Base-by-base conservation (phyloP, 2,888 invertebrate genomes). In the Metacarcinus magister region DNA sequence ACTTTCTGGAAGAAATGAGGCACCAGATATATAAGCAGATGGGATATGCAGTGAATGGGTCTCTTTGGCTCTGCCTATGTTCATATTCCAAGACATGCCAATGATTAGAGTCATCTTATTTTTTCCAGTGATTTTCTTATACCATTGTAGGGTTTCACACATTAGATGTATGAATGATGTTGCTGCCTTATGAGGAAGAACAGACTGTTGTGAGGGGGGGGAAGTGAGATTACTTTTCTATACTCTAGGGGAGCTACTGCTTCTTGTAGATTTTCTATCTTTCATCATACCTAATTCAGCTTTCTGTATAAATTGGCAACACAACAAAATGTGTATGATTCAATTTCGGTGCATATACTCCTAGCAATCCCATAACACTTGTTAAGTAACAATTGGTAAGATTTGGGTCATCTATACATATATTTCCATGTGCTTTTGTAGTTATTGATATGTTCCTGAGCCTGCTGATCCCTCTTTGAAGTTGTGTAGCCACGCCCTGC, bases 361-460 rank as follows among this genome's bases (percentile, higher is more conserved):
- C 10, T 87, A 39, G 39, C 87, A 87, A 16, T 87, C 16, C 7
- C 87, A 87, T 87, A 13, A 87, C 23, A 90, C 90, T 90, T 95
- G 54, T 28, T 94, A 67, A 93, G 48, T 32, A 46, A 48, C 87
- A 48, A 46, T 48, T 89, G 89, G 43, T 75, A 95, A 46, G n/a
- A 87, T 32, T 94, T 46, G 89, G 94, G 89, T 32, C 82, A 13
- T 46, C 39, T 39, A 82, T 91, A 43, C 44, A 91, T n/a, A 46
- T 75, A 92, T n/a, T 92, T 46, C 32, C n/a, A n/a, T 46, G 32
- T 92, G 39, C 46, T 95, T 90, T 32, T 67, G 28, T 67, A 28
- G 28, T 67, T 67, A 28, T 23, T 75, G 16, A 75, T 43, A 44
- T 10, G n/a, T 39, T 28, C 43, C 82, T 94, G 28, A 67, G 46